Base-by-base conservation (phyloP, 2,113 vertebrate genomes). In the Acinonyx jubatus region DNA sequence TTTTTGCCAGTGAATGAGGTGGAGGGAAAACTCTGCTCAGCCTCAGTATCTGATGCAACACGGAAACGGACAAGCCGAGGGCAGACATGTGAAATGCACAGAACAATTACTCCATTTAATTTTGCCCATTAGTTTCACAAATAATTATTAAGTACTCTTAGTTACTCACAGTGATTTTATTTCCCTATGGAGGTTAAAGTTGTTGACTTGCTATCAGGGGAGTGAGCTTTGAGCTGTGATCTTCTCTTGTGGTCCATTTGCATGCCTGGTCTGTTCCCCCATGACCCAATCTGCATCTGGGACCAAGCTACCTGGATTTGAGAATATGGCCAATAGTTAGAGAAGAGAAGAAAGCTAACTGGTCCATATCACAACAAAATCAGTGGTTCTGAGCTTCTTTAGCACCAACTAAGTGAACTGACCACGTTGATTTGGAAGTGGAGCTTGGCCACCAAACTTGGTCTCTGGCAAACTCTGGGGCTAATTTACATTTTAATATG, bases 1-100 rank as follows among this genome's bases (percentile, higher is more conserved):
- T 90, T 96, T 97, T 98, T 98, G 97, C 96, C 95, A 92, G 88
- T 36, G 84, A 18, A 57, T 84, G 94, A 94, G 55, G 90, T 91
- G 57, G 94, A 93, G 91, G 63, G 79, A 89, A 94, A 94, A 61
- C 33, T 88, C 94, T 93, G 92, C 36, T 94, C 61, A 93, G 87
- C 92, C 90, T 95, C 45, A 74, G 19, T 82, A 94, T 95, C 65
- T 48, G 76, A 61, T 92, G 90, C 55, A 69, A 41, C 50, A 79
- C 0, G 1, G 80, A 96, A 95, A 95, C 57, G 97, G 80, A 66
- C 55, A 92, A 80, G 63, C 38, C 41, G 36, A 23, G 23, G 94
- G 50, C 69, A 96, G 57, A 92, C 57, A 36, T 33, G 38, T 76
- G 76, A 96, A 79, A 92, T 50, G n/a, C 65, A 71, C 83, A 88